phyloP scores from a whole-genome alignment of 2,888 invertebrate species.

The Lacanobia wlatinum region DNA sequence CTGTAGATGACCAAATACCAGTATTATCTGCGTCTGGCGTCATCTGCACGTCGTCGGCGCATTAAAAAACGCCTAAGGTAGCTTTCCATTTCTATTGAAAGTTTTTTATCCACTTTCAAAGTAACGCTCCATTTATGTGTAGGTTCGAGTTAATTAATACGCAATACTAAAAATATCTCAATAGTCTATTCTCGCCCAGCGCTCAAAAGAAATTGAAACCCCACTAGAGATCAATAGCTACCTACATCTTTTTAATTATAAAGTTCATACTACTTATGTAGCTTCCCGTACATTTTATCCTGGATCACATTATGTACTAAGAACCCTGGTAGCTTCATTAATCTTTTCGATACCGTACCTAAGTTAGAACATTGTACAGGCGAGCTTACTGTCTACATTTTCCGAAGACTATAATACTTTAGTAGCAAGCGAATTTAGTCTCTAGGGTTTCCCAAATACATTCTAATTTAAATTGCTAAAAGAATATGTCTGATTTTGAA shows the following conservation, averaged over 20 bases:
- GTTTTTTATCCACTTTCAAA: background rate
- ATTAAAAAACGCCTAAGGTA: too few species aligned
- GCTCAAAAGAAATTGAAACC: conserved; percentile 23
- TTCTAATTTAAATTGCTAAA: conserved; percentile 7
- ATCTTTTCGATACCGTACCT: conserved; percentile 56
- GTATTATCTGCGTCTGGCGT: too few species aligned
- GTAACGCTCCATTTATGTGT: background rate
- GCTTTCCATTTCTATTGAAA: too few species aligned
- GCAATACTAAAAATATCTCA: conserved; percentile 7
- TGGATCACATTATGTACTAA: conserved; percentile 16
- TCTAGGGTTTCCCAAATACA: background rate
- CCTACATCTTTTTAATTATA: conserved; percentile 36
- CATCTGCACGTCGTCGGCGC: too few species aligned
- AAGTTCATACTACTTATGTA: conserved; percentile 24
- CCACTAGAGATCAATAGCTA: conserved; percentile 19
- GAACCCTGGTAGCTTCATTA: conserved; percentile 50
- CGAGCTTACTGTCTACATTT: conserved; percentile 41
- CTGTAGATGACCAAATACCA: too few species aligned
- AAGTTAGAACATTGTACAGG: conserved; percentile 39
- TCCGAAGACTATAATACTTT: conserved; percentile 13
- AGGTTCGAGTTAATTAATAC: conserved; percentile 7
- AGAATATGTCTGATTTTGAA: conserved; percentile 14
- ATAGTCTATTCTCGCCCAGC: background rate
- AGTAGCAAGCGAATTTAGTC: conserved; percentile 31
- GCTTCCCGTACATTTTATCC: conserved; percentile 25